Base-by-base conservation (phyloP, 2,113 vertebrate genomes). In the Camelus dromedarius region DNA sequence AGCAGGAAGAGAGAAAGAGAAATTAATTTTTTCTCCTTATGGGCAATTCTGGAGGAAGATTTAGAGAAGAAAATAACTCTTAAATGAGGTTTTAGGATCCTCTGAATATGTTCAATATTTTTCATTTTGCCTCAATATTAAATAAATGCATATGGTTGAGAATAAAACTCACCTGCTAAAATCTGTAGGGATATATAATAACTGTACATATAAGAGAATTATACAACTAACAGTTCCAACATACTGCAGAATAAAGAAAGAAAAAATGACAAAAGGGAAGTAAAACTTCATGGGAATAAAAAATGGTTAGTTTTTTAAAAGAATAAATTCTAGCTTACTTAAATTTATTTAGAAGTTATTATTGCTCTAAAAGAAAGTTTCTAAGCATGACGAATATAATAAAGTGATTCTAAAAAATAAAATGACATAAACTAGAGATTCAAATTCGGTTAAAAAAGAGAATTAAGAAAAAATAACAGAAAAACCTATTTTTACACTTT, bases 391-490 rank as follows among this genome's bases (percentile, higher is more conserved):
- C 19, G 80, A 95, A 89, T 85, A 89, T 35, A 89, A 50, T 35
- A 46, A 84, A 11, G 38, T 56, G 30, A 96, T n/a, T 82, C 32
- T 22, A 18, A 93, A 96, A 90, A 48, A 28, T 38, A 92, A 76
- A 86, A 92, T 64, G 56, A 73, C 2, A 42, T 14, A 20, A 94
- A 9, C 0, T 58, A 87, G 46, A 90, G 38, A 73, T 56, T 92
- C 82, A 58, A 48, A 86, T 97, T 94, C 12, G 35, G 38, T 88
- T 94, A 93, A 95, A 88, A 86, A 87, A 58, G 89, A 10, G 86
- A 94, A 77, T 30, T 88, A 9, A 60, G 77, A 88, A 89, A 89
- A 77, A 89, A 20, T 3, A 38, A 15, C 38, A 87, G 28, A 94
- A 89, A 89, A 89, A 35, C 13, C 62, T 87, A 56, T 20, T 72